Base-by-base conservation (phyloP, 2,113 vertebrate genomes). In the Uria lomvia region DNA sequence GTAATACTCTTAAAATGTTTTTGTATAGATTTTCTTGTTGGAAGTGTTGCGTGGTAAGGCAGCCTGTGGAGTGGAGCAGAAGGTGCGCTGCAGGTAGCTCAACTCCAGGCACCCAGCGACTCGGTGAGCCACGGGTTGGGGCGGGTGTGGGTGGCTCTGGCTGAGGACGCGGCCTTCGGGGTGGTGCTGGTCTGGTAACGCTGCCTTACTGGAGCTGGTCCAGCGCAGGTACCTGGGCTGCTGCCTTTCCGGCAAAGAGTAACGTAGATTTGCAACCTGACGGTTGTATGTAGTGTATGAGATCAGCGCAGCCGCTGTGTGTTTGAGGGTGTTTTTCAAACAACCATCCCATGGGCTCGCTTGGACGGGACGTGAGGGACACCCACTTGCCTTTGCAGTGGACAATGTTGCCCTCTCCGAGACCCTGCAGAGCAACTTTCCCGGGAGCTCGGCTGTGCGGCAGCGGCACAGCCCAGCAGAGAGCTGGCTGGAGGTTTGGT, bases 21-120 rank as follows among this genome's bases (percentile, higher is more conserved):
- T 53, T 43, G 5, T 55, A 1, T 7, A 26, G 36, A 9, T 63
- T 3, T 3, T 53, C 12, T n/a, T 62, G 29, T 56, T 2, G 75
- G 36, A 45, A 24, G 4, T 22, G 40, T 27, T 87, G 55, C 13
- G 1, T 45, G 36, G 6, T 17, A 5, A 52, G 52, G 53, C 55
- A 74, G 42, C 34, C 55, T 4, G 38, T 22, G 62, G 55, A 58
- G 65, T 65, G 74, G 43, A 85, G 70, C 75, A 55, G 78, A 47
- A 32, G 4, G 2, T 0, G 0, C 0, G 0, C 20, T 55, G 60
- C 59, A 23, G 45, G 2, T 5, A 8, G 18, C 17, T 15, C 30
- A 9, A 34, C 43, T 22, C 40, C 36, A 12, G 27, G 56, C 76
- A 50, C 15, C 45, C 55, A 4, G 21, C 1, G 1, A 9, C 22